Conservation (phyloP, 1,140 invertebrate genomes). For the Rhizoglyphus robini region DNA sequence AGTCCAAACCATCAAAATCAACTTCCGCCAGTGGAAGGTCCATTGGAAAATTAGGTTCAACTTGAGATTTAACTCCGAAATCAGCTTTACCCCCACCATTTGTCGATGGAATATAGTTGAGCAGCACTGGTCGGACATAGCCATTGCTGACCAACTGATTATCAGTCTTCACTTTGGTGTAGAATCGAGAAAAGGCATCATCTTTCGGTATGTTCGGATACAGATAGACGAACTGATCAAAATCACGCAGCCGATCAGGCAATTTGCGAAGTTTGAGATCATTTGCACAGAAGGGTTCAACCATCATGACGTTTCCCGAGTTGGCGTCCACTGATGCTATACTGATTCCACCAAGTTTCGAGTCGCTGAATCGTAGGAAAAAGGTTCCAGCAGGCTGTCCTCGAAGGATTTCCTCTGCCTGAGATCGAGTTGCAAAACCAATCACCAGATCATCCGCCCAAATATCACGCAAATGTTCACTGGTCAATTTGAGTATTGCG, state of each 20-base stretch:
- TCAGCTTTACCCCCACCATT: background rate
- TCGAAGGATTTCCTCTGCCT: conserved; percentile 69
- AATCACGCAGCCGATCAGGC: conserved; percentile 73
- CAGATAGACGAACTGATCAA: conserved; percentile 62
- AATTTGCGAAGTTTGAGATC: conserved; percentile 77
- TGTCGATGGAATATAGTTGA: conserved; percentile 55
- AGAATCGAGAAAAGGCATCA: conserved; percentile 77
- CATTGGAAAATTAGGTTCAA: background rate
- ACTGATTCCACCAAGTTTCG: conserved; percentile 86
- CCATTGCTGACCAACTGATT: conserved; percentile 53
- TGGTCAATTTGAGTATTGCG: conserved; percentile 85
- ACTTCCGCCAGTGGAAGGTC: background rate
- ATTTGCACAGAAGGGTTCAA: conserved; percentile 79
- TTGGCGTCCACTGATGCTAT: conserved; percentile 89
- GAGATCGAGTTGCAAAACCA: conserved; percentile 76
- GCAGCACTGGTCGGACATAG: conserved; percentile 68
- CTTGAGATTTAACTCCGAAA: background rate
- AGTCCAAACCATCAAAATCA: background rate
- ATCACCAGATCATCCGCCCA: conserved; percentile 77
- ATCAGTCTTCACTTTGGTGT: conserved; percentile 59
- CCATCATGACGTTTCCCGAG: conserved; percentile 25
- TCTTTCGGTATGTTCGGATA: conserved; percentile 79
- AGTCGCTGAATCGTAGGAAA: conserved; percentile 82
- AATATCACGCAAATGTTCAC: conserved; percentile 72
- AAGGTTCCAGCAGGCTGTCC: conserved; percentile 69